Base-by-base conservation (phyloP, 2,797 vertebrate species). In the Telmatherina bonti region DNA sequence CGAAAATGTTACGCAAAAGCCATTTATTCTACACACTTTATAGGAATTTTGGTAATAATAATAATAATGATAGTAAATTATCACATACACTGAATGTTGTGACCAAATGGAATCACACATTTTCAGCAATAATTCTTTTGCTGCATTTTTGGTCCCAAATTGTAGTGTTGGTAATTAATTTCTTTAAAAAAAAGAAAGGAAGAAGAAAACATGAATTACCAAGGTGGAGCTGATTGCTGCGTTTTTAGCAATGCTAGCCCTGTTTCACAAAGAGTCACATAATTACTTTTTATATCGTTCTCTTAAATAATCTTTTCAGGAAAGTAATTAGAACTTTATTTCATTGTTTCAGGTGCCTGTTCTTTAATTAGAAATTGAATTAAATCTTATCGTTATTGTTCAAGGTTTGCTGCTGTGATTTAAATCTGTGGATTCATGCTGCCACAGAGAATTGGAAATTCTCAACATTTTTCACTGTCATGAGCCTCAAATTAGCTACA, bases 291-390 rank as follows among this genome's bases (percentile, higher is more conserved):
- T 20, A 52, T 24, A 78, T 80, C 82, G 60, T 72, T 70, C 74
- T 72, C 70, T 57, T 69, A 70, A 72, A 55, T 76, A 66, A 81
- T 88, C 33, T 85, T 88, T 87, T 82, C 66, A 80, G 12, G 66
- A 20, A 64, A 45, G 71, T 87, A 88, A 89, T 89, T 83, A 81
- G 66, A 72, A 69, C 62, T 69, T 74, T 24, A 27, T 67, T 71
- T 76, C 64, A 76, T 82, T 88, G 82, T 89, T 88, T 85, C 61
- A 77, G 24, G 49, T 12, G 33, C 36, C 41, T 71, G 57, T 79
- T 72, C 72, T 84, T 72, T 85, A 49, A 76, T 85, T 76, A 70
- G 72, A 30, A 80, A 78, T 81, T 77, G 2, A 83, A 84, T 76
- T 20, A 52, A 74, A 75, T 81, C 20, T 71, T 74, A 72, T 81